Percentiles rank a stretch among this genome's conserved stretches.
These are phyloP conservation scores for Eunapius fragilis DNA, from an alignment of 37 sponge, comb jelly and placozoan genomes.

Conservation along the genomic window DNA sequence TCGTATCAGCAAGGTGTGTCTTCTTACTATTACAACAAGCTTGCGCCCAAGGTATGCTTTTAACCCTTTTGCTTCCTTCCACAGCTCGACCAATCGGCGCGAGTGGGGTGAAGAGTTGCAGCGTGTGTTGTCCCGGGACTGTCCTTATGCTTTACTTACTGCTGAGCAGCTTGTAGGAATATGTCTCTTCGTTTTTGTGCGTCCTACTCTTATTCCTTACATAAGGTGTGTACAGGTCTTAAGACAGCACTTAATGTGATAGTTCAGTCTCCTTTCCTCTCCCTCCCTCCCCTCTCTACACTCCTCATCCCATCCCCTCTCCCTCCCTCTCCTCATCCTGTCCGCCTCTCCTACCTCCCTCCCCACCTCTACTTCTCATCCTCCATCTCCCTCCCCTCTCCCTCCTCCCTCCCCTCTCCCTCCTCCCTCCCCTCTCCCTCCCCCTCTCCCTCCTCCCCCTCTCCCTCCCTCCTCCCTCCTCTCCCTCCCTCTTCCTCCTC, in stretches of 20 bases:
- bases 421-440: not conserved
- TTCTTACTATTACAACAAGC: no score
- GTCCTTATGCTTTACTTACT: conserved; percentile 83
- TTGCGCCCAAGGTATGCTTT: no score
- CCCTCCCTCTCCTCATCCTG: not conserved
- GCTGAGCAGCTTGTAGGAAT: conserved; percentile 97
- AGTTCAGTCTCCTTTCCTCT: not conserved
- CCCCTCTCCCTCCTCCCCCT: not conserved
- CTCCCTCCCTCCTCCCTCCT: not conserved
- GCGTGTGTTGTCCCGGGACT: conserved; percentile 77
- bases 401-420: not conserved
- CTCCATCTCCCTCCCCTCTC: not conserved
- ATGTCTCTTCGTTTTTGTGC: conserved; percentile 94
- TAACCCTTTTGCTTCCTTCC: not conserved
- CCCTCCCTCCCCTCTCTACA: not conserved
- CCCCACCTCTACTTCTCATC: not conserved
- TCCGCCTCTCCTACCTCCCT: not conserved
- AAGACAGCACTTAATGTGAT: no score
- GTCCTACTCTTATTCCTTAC: conserved; percentile 79
- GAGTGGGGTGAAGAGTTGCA: conserved; percentile 93
- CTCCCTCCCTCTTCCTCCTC: not conserved
- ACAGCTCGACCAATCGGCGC: conserved; percentile 82
- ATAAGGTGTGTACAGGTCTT: conserved; percentile 81
- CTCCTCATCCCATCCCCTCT: not conserved
- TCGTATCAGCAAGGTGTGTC: conserved; percentile 85